Base-by-base conservation (phyloP, 2,113 vertebrate species). In the Pachypanchax playfairii region DNA sequence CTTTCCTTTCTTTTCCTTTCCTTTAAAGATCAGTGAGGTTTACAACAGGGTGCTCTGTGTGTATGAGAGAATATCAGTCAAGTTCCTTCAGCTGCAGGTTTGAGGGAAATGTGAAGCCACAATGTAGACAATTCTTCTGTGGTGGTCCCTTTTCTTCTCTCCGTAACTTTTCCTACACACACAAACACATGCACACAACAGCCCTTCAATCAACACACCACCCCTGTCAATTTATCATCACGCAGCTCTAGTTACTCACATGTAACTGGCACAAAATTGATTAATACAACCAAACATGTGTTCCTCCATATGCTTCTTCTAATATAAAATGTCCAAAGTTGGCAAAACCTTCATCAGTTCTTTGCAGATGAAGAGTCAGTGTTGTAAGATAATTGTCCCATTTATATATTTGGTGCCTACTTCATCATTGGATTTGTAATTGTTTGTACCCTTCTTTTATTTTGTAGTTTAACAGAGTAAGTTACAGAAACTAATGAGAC, bases 81-180 rank as follows among this genome's bases (percentile, higher is more conserved):
- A 72, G 61, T 82, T 74, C 61, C 70, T 82, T 79, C 69, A 75
- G 65, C 71, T 77, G 56, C 73, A 85, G 67, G 61, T 84, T 73
- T 83, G 41, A 58, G 72, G 74, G 79, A 82, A 82, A 85, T 56
- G 82, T 62, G 75, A 84, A 86, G 80, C 84, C 79, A 75, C 70
- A 57, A 20, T 77, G 77, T 79, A 76, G 79, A 85, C 84, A 82
- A 57, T 50, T 85, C 76, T 63, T 76, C 82, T 57, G 77, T 9
- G 87, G 85, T 88, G 85, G 88, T 87, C 87, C 75, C 54, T 70
- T 83, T 83, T 82, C 77, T 81, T 85, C 77, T 78, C 59, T 65
- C 65, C 44, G 46, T 57, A 73, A 80, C 67, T 63, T 65, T 57
- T 64, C 70, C 69, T 63, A 35, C 66, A 62, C 75, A 61, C 49